Conservation (phyloP, 2,797 vertebrate species). For the Gephyroberyx darwinii region DNA sequence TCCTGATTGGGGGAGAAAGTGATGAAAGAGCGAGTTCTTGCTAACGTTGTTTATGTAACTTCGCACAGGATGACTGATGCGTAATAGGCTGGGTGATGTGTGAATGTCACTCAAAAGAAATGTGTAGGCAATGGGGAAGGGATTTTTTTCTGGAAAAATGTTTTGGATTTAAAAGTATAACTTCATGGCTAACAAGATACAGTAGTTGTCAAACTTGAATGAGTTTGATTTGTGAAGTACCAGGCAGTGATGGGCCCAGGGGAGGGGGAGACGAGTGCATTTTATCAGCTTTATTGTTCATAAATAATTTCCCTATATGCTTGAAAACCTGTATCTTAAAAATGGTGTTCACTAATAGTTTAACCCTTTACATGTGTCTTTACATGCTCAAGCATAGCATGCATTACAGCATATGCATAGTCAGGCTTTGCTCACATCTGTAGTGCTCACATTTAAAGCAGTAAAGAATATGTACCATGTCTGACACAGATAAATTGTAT, state of each 20-base stretch:
- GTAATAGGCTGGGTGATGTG: neutral
- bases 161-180: slow-evolving; percentile 1
- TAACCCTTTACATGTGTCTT: neutral
- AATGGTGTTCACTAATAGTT: too few species aligned
- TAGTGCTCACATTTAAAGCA: neutral
- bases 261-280: neutral
- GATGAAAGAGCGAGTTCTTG: neutral
- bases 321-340: neutral
- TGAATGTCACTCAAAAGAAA: slow-evolving; percentile 4
- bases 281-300: neutral
- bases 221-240: neutral
- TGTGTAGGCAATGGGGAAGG: neutral
- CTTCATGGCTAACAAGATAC: neutral
- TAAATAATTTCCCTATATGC: neutral
- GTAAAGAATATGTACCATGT: neutral
- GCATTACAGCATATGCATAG: neutral
- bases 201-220: slow-evolving; percentile 5
- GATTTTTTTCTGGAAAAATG: neutral
- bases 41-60: neutral
- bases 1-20: neutral
- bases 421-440: neutral
- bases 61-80: neutral
- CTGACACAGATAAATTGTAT: neutral
- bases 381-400: neutral
- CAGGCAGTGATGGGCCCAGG: neutral